Percentiles rank a stretch among this genome's conserved stretches.
phyloP scores from a whole-genome alignment of 2,113 vertebrate genomes.

The Macaca nemestrina region DNA sequence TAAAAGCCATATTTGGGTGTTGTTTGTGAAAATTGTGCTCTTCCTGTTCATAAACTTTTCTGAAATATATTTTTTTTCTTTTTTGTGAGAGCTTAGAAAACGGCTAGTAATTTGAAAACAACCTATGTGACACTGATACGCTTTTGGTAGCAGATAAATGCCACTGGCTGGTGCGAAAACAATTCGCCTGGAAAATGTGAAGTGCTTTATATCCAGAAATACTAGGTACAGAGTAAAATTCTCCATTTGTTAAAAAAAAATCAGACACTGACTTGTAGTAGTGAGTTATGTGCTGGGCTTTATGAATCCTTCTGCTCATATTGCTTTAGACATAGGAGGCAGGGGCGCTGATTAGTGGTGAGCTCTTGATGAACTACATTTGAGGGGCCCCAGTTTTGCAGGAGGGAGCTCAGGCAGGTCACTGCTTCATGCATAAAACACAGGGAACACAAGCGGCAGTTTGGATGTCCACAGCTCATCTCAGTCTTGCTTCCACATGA shows the following conservation, averaged over 20 bases:
- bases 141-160: slow-evolving; percentile 60
- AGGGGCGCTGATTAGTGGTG: background rate
- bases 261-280: background rate
- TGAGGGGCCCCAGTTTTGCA: background rate
- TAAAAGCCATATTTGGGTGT: slow-evolving; percentile 22
- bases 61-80: background rate
- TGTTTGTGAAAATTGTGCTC: slow-evolving; percentile 48
- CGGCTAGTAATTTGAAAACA: slow-evolving; percentile 52
- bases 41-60: slow-evolving; percentile 54
- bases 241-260: background rate
- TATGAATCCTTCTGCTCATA: background rate
- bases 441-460: rapidly evolving
- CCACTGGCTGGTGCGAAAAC: slow-evolving; percentile 23
- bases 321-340: background rate
- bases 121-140: slow-evolving; percentile 47
- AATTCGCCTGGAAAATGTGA: slow-evolving; percentile 48
- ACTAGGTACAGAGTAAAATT: slow-evolving; percentile 38
- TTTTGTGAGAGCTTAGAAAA: slow-evolving; percentile 20
- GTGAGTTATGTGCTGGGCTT: background rate
- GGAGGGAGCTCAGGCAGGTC: background rate
- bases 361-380: background rate
- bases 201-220: slow-evolving; percentile 39
- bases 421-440: background rate
- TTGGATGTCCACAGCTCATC: background rate
- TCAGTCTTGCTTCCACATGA: background rate